Conservation (phyloP, 2,888 invertebrate species). For the Noctua pronuba region DNA sequence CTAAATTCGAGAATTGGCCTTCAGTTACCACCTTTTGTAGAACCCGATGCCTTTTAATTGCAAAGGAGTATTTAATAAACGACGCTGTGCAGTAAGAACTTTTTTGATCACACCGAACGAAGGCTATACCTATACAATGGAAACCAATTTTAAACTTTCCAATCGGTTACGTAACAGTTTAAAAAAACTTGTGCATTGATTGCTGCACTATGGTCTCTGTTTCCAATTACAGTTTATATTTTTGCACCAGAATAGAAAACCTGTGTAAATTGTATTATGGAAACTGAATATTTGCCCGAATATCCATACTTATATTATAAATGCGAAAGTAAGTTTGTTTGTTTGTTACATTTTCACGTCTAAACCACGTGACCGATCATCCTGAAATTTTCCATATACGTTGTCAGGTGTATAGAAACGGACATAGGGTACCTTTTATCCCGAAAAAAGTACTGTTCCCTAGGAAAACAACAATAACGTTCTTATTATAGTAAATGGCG, state of each 20-base stretch:
- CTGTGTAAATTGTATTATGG: no score
- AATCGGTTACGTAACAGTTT: constrained; percentile 10
- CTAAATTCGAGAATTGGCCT: background rate
- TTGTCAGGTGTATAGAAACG: no score
- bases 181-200: constrained; percentile 9
- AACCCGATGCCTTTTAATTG: background rate
- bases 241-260: no score
- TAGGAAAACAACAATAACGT: no score
- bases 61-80: constrained; percentile 28
- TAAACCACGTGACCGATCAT: no score
- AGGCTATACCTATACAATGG: constrained; percentile 19
- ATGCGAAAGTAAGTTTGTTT: no score
- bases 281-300: background rate
- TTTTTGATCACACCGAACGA: constrained; percentile 37
- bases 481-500: no score
- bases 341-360: no score
- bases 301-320: no score
- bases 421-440: no score
- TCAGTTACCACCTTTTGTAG: background rate
- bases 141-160: constrained; percentile 54
- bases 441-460: no score
- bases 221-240: constrained; percentile 16
- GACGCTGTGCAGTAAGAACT: constrained; percentile 20
- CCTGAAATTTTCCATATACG: no score
- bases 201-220: constrained; percentile 3